These are phyloP conservation scores for Platyscapa corneri DNA, from an alignment of 1,140 invertebrate genomes.

Conservation along the genomic window DNA sequence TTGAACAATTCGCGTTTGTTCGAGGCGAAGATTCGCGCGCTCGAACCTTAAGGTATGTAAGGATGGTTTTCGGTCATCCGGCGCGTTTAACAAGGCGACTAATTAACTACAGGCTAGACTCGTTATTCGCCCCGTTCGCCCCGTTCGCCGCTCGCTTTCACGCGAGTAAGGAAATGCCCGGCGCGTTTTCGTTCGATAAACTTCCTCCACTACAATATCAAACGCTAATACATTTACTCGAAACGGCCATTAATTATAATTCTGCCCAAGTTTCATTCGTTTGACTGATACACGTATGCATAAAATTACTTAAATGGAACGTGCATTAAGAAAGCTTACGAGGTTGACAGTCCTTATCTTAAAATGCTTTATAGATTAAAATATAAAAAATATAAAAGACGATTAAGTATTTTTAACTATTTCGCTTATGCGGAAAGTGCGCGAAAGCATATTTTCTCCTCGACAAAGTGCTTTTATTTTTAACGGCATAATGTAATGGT, in stretches of 20 bases:
- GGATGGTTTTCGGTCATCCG: too few relatives aligned
- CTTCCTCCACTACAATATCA: not conserved
- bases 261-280: not conserved
- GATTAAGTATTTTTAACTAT: not conserved
- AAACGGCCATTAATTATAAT: not conserved
- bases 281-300: not conserved
- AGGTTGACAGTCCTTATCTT: not conserved
- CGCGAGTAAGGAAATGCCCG: not conserved
- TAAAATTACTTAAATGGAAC: not conserved
- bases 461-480: too few relatives aligned
- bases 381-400: not conserved
- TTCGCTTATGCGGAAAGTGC: not conserved
- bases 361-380: constrained; percentile 2
- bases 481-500: not conserved
- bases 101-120: not conserved
- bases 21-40: too few relatives aligned
- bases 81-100: not conserved
- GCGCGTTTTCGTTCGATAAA: not conserved
- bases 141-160: too few relatives aligned
- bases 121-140: too few relatives aligned
- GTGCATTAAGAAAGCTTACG: not conserved
- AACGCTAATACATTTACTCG: not conserved
- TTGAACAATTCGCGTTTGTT: too few relatives aligned
- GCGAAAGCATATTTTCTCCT: too few relatives aligned
- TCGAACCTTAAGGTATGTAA: too few relatives aligned